These are phyloP conservation scores for Mirza zaza DNA, from an alignment of 2,113 vertebrate genomes.

Conservation along the genomic window DNA sequence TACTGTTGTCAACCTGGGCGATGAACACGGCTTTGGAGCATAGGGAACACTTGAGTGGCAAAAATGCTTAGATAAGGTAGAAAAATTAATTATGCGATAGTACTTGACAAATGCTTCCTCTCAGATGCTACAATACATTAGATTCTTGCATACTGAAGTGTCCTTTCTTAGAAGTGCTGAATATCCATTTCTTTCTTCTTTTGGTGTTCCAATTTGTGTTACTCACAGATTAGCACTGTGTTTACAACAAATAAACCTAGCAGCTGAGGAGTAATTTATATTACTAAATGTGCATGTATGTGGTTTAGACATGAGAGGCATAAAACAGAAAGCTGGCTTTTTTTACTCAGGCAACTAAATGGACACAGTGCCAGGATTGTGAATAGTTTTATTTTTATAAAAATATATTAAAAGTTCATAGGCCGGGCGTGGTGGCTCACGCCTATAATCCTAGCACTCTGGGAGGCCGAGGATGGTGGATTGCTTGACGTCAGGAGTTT, in stretches of 20 bases:
- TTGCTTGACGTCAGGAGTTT: too few species aligned
- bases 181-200: background rate
- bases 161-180: background rate
- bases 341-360: background rate
- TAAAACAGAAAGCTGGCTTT: background rate
- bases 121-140: background rate
- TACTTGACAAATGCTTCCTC: background rate
- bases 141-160: background rate
- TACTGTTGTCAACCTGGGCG: background rate
- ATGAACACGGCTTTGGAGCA: background rate
- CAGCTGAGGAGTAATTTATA: background rate
- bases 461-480: too few species aligned
- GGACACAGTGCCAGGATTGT: background rate
- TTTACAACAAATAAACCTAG: background rate
- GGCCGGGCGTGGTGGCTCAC: too few species aligned
- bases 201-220: background rate
- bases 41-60: background rate
- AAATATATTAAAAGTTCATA: constrained; percentile 11
- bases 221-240: background rate
- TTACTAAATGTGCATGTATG: background rate
- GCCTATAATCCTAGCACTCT: too few species aligned
- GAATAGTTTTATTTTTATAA: constrained; percentile 18
- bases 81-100: background rate
- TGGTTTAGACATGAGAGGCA: background rate
- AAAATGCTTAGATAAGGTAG: background rate